These are phyloP conservation scores for Heliangelus exortis DNA, from an alignment of 2,797 vertebrate species.

Conservation along the genomic window DNA sequence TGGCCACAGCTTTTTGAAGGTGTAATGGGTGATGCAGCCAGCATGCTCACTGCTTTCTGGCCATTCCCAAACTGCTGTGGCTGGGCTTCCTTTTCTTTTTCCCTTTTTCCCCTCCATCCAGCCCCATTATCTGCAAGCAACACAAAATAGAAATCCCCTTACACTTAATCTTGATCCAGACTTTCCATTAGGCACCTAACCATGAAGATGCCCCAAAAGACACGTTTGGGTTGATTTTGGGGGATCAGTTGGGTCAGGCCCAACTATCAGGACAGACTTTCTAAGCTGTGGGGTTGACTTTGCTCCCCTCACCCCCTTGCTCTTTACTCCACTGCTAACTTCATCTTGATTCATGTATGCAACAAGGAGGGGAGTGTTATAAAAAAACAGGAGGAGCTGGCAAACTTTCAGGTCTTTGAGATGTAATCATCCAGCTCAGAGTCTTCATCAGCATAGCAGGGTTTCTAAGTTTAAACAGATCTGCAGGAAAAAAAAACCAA, in stretches of 20 bases:
- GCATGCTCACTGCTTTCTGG: background rate
- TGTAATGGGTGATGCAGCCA: background rate
- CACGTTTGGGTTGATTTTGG: background rate
- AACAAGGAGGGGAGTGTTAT: background rate
- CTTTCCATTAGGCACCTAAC: background rate
- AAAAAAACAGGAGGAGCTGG: background rate
- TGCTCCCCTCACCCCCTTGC: background rate
- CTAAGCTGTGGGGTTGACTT: background rate
- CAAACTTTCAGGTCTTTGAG: background rate
- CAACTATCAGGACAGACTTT: background rate
- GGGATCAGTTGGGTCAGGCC: background rate
- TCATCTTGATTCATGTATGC: background rate
- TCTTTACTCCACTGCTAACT: background rate
- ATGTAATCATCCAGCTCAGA: background rate
- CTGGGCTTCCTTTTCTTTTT: background rate
- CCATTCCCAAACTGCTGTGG: background rate
- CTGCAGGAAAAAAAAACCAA: background rate
- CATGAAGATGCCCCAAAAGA: background rate
- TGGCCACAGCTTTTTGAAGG: fast-evolving
- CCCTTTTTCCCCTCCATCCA: background rate
- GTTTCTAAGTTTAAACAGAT: background rate
- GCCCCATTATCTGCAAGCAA: background rate
- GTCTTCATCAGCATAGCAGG: background rate
- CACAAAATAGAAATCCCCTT: background rate
- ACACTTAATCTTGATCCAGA: background rate